Base-by-base conservation (phyloP, 2,888 invertebrate species). In the Aspidiotus destructor region DNA sequence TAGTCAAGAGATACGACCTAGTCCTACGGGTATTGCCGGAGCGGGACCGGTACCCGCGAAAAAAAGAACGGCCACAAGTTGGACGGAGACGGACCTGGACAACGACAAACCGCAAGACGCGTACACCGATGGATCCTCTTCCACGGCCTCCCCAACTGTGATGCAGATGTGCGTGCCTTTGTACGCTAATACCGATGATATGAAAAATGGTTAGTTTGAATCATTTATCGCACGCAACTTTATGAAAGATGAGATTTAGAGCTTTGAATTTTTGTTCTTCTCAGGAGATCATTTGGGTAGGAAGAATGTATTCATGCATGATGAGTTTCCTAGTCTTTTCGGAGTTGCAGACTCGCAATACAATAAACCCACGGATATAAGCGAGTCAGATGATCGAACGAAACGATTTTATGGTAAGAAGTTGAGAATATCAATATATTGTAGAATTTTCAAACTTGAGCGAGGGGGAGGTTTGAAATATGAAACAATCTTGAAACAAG, bases 81-180 rank as follows among this genome's bases (percentile, higher is more conserved):
- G 94, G 89, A 82, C 89, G 68, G 93, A 94, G 79, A 94, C 94
- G 0, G 94, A 95, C 78, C 79, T 95, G 41, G 94, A 94, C 77
- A 64, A 60, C 54, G 69, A 62, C 40, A 28, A 40, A 16, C 54
- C 62, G 44, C 69, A 65, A 16, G 65, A 65, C 40, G n/a, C 48
- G 13, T 52, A 40, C 48, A 41, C 53, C 16, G 63, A 63, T 54
- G 16, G 63, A 40, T 63, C 63, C 28, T 63, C 63, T 2, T 40
- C 40, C 10, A 63, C 63, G 2, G 63, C 53, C 11, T 63, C 63
- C 8, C 63, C 63, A 1, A 62, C 44, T 13, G 11, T 62, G 16
- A 48, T 48, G 52, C 62, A 62, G 54, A 63, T 63, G 55, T 70
- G 68, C 60, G 28, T 64, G 62, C 48, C 48, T 11, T 48, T 48